A percentile compares a stretch with the other conserved stretches of the same genome.
These are phyloP conservation scores for Sycobia sp. DNA, from an alignment of 1,140 invertebrate genomes.

Conservation along the genomic window DNA sequence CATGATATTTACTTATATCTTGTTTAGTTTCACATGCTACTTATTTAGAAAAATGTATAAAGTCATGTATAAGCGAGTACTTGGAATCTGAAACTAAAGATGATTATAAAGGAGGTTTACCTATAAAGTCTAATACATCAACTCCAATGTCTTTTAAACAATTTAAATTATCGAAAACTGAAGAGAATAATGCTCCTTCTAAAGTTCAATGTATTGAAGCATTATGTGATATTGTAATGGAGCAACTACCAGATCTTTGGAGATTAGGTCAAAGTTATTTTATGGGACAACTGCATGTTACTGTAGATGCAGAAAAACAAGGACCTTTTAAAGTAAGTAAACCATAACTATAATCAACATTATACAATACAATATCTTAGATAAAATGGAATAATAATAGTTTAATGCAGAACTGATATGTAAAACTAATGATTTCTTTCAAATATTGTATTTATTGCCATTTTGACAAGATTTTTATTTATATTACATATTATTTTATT, in stretches of 20 bases:
- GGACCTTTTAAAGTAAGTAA: conserved; percentile 72
- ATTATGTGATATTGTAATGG: conserved; percentile 71
- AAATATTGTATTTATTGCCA: no score
- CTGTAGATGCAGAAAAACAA: conserved; percentile 73
- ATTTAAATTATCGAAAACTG: conserved; percentile 44
- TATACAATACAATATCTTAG: neutral
- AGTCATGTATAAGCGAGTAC: conserved; percentile 48
- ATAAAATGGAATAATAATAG: no score
- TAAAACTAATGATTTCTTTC: no score
- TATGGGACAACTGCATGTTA: conserved; percentile 77
- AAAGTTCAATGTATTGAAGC: conserved; percentile 76
- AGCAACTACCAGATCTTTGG: conserved; percentile 84
- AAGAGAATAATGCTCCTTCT: conserved; percentile 57
- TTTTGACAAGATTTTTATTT: no score
- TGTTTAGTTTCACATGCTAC: conserved; percentile 53
- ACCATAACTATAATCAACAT: neutral
- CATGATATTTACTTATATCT: neutral
- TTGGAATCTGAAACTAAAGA: conserved; percentile 44
- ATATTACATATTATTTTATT: neutral
- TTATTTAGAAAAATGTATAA: conserved; percentile 55
- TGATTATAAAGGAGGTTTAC: conserved; percentile 33
- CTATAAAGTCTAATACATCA: conserved; percentile 41
- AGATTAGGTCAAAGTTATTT: conserved; percentile 89
- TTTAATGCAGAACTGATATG: no score
- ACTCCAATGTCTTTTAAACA: conserved; percentile 42